Conservation (phyloP, 2,888 invertebrate genomes). For the Chymomyza procnemis region DNA sequence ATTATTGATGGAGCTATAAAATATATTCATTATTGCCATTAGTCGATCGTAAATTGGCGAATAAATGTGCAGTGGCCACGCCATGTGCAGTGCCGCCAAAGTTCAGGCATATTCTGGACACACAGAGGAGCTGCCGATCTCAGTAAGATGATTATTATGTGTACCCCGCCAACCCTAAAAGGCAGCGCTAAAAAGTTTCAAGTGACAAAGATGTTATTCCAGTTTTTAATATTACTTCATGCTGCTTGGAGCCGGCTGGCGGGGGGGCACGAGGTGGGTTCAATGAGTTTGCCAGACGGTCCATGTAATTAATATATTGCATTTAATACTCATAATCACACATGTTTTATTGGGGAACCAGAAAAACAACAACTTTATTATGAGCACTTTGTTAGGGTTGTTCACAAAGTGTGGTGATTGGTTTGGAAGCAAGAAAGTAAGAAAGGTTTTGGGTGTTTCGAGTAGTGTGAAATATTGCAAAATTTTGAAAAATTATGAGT, state of each 20-base stretch:
- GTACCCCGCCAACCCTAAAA: constrained; percentile 11
- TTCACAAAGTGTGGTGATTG: constrained; percentile 2
- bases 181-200: constrained; percentile 27
- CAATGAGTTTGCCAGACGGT: constrained; percentile 21
- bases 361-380: constrained; percentile 8
- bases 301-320: constrained; percentile 63
- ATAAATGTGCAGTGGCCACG: constrained; percentile 63
- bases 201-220: constrained; percentile 66
- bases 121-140: constrained; percentile 26
- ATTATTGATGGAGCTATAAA: constrained; percentile 73
- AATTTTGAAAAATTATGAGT: no score
- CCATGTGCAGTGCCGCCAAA: constrained; percentile 10
- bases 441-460: no score
- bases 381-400: constrained; percentile 26
- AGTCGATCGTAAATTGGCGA: constrained; percentile 72
- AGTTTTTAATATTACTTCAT: constrained; percentile 63
- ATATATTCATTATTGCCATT: constrained; percentile 75
- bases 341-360: constrained; percentile 55
- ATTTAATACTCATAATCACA: constrained; percentile 62
- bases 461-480: no score
- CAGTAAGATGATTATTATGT: constrained; percentile 10
- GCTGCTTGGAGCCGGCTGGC: constrained; percentile 13
- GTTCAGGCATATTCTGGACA: constrained; percentile 42
- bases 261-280: constrained; percentile 16
- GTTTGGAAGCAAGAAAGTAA: no score